These are phyloP conservation scores for Thymallus thymallus DNA, from an alignment of 2,113 vertebrate species.

Conservation along the genomic window DNA sequence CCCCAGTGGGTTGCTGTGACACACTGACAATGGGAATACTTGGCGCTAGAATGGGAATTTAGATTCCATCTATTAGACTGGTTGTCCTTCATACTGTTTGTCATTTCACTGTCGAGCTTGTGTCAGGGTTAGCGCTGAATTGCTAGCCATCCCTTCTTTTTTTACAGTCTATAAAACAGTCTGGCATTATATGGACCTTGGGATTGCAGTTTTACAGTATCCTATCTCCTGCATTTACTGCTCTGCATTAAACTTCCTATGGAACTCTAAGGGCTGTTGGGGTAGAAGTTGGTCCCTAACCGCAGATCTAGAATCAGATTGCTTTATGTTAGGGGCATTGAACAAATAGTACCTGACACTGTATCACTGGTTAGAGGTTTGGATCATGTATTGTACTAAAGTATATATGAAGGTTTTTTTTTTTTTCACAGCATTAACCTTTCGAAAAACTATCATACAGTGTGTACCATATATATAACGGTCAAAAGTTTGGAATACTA, in stretches of 20 bases:
- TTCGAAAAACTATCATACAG: no score
- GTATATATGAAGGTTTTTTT: no score
- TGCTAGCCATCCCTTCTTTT: conserved; percentile 1
- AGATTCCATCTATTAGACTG: no score
- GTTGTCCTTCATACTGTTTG: not conserved
- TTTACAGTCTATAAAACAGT: conserved; percentile 25
- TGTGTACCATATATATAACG: no score
- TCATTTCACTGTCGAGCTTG: not conserved
- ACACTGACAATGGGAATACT: not conserved
- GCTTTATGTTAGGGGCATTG: not conserved
- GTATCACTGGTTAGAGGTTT: not conserved
- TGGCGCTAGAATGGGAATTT: not conserved
- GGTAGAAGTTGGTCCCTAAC: not conserved
- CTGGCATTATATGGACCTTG: conserved; percentile 20
- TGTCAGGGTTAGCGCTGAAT: conserved; percentile 16
- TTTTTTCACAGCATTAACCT: no score
- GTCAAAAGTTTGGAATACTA: no score
- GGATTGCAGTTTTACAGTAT: conserved; percentile 29
- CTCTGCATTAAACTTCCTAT: conserved; percentile 5
- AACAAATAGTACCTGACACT: not conserved
- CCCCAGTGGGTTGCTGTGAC: no score
- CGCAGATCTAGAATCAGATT: not conserved
- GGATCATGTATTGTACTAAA: not conserved
- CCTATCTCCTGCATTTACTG: conserved; percentile 21
- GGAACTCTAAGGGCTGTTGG: conserved; percentile 10